Evolutionary conservation across 2,888 invertebrate species (phyloP).

Genomic region (Amblyteles armatorius): DNA sequence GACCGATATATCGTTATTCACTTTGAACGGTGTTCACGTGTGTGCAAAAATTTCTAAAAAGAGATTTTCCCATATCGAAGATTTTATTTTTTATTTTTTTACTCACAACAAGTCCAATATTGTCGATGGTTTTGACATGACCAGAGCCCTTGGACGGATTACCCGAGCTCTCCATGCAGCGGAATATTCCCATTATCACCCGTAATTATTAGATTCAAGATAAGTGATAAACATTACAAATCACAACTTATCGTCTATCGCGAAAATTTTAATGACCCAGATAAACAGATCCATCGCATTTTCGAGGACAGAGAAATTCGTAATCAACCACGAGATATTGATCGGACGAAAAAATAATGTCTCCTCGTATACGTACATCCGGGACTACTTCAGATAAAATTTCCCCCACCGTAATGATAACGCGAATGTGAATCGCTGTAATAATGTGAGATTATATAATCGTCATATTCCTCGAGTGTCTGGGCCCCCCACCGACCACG

Average conservation of each 20-base stretch:
- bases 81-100: too few species aligned
- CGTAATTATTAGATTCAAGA: not conserved
- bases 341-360: not conserved
- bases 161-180: not conserved
- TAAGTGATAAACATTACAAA: not conserved
- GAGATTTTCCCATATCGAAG: too few species aligned
- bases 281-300: not conserved
- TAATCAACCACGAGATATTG: not conserved
- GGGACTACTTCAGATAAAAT: conserved; percentile 1
- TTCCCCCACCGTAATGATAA: conserved; percentile 30
- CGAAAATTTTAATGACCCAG: not conserved
- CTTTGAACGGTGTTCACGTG: not conserved
- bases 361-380: not conserved
- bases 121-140: not conserved
- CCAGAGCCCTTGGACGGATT: not conserved
- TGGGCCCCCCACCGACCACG: conserved; percentile 26
- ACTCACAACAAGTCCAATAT: not conserved
- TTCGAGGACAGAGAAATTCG: not conserved
- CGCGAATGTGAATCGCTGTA: conserved; percentile 18
- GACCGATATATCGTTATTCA: not conserved
- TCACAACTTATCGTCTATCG: not conserved
- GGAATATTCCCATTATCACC: not conserved
- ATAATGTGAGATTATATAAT: conserved; percentile 48
- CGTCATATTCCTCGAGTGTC: conserved; percentile 45
- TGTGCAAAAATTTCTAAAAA: too few species aligned